Conservation (phyloP, 2,797 vertebrate species). For the Neosilurus mollespiculum region DNA sequence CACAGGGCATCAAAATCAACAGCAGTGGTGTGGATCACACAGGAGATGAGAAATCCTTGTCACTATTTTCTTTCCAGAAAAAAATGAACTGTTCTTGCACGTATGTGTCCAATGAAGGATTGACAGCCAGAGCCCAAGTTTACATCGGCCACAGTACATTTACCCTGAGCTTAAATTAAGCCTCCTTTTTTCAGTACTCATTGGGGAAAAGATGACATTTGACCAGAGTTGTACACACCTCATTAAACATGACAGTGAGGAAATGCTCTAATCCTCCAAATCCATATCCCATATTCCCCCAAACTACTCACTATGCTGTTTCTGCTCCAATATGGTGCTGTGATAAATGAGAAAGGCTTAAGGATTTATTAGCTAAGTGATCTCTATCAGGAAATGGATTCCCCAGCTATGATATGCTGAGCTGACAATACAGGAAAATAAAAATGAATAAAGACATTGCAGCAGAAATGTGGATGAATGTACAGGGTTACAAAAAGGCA, state of each 20-base stretch:
- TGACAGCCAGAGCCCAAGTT: not conserved
- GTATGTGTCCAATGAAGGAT: not conserved
- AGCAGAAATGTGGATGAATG: slow-evolving; percentile 40
- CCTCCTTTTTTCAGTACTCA: not conserved
- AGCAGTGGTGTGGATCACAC: not conserved
- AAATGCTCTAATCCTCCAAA: slow-evolving; percentile 3
- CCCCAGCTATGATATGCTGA: slow-evolving; percentile 8
- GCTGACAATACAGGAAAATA: slow-evolving; percentile 41
- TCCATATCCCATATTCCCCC: not conserved
- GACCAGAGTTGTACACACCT: not conserved
- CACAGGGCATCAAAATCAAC: not conserved
- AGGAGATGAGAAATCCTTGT: not conserved
- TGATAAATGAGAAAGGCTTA: slow-evolving; percentile 40
- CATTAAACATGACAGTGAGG: not conserved
- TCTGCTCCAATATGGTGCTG: not conserved
- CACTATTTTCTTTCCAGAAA: not conserved
- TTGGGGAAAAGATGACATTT: slow-evolving; percentile 17
- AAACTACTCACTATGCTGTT: slow-evolving; percentile 11
- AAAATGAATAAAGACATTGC: slow-evolving; percentile 42
- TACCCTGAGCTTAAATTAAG: slow-evolving; percentile 11
- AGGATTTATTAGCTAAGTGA: slow-evolving; percentile 32
- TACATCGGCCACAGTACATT: slow-evolving; percentile 10
- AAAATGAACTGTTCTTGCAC: not conserved
- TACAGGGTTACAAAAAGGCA: not conserved
- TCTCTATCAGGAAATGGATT: slow-evolving; percentile 46